Evolutionary conservation across 2,888 invertebrate species (phyloP), one percentile per base, ranked within the genome.

Genomic region (Drosophila melanosoma): DNA sequence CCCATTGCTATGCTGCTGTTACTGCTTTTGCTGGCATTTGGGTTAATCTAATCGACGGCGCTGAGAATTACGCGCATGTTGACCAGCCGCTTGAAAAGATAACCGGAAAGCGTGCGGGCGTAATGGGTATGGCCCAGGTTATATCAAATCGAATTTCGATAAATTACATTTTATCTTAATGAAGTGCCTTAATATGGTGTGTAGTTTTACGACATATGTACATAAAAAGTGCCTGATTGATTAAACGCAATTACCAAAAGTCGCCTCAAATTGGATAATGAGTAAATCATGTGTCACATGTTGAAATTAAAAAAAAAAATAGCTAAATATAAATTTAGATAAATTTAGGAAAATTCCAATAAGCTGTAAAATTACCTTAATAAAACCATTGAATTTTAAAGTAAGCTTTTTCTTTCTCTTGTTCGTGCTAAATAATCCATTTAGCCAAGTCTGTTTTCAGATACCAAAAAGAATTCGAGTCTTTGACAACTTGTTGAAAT

Each of bases 121-220:
- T n/a, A 61, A 53, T 45, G 23, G 26, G 63, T 48, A 60, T 77
- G 40, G 58, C 53, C 61, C 61, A 72, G 66, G 62, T 56, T 48
- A 66, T 51, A 81, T 74, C 79, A 82, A 81, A 80, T 78, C 66
- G 68, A 69, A 76, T 78, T 75, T 80, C 90, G 88, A 88, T 90
- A 88, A 88, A 90, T 86, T 74, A 74, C 69, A 73, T 72, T 88
- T 91, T 80, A 88, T 88, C 87, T 90, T 87, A 90, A 86, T 88
- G 81, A 90, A 90, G 73, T 76, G 80, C 71, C 70, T 71, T 65
- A 80, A 79, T 74, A 79, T 73, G 68, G 35, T 72, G 64, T 69
- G 68, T 71, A 69, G 65, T 29, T 35, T 12, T n/a, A 40, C 79
- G 73, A 78, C 64, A 76, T 57, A 72, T 62, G 42, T 42, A 42